Evolutionary conservation across 2,113 vertebrate species (phyloP), one percentile per base, ranked within the genome.

Genomic region (Strigops habroptila): DNA sequence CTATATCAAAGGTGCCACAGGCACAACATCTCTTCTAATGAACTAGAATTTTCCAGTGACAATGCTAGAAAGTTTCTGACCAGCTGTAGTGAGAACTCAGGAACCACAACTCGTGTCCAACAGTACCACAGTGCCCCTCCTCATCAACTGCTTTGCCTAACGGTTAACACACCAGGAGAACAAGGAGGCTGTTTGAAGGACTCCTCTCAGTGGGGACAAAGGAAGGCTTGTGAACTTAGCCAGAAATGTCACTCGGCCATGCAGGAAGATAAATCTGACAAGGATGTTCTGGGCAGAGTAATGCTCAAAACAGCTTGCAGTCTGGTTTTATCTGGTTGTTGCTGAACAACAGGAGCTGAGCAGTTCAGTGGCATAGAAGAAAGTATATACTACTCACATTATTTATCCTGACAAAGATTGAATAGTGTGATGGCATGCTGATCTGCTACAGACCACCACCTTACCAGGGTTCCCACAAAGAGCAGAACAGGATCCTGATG

Each of bases 1-100:
- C 10, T 30, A 55, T 87, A 63, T 12, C 65, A 68, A 60, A 92
- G 27, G 30, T 53, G 13, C 18, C 48, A 85, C 25, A 79, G 31
- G 27, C 46, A 82, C 28, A 35, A 10, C 1, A 0, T 6, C 9
- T 12, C 25, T 77, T 24, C 68, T 1, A 0, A 73, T 62, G 44
- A 64, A 35, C 52, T n/a, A 27, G 19, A 69, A 51, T 70, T 92
- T 90, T 81, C 68, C 68, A 63, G 0, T 4, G 35, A 46, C 27
- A 78, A 71, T 46, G 39, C 41, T 33, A 44, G 31, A 88, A 93
- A 86, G 35, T 49, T 25, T 87, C 62, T 78, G 43, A 55, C 7
- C 57, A 64, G 59, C 82, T 35, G 33, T 41, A 79, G 49, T 67
- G 77, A 55, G 44, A 93, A 43, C 14, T 55, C 44, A 57, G 53